Percentiles rank a stretch among this genome's conserved stretches.
Conservation (phyloP, 2,797 vertebrate species). For the Hypotaenidia philippensis region DNA sequence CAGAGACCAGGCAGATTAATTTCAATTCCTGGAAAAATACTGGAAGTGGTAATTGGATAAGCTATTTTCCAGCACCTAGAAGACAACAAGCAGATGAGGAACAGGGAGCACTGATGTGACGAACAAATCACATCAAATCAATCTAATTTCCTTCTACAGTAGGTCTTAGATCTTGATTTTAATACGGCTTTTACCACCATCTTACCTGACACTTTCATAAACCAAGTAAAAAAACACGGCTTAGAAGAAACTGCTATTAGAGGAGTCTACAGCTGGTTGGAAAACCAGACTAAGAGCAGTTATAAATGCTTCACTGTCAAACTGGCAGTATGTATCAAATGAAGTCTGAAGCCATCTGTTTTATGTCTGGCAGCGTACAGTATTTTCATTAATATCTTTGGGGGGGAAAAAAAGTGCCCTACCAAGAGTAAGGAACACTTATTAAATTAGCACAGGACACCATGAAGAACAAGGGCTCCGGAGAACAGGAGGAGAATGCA, state of each 20-base stretch:
- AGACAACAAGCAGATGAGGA: constrained; percentile 22
- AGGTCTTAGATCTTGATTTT: constrained; percentile 50
- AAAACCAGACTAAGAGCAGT: constrained; percentile 62
- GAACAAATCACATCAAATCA: constrained; percentile 52
- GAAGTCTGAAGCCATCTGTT: constrained; percentile 73
- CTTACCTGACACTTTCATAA: constrained; percentile 57
- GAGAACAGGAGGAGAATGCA: constrained; percentile 34
- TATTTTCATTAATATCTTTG: constrained; percentile 68
- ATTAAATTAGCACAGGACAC: constrained; percentile 61
- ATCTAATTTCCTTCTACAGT: constrained; percentile 37
- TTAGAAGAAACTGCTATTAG: constrained; percentile 53
- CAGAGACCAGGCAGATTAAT: neutral
- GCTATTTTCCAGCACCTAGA: constrained; percentile 3
- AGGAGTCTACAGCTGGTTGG: constrained; percentile 36
- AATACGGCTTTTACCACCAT: constrained; percentile 2
- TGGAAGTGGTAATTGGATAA: constrained; percentile 24
- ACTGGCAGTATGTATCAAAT: constrained; percentile 55
- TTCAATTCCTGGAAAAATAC: constrained; percentile 39
- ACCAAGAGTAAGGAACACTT: neutral
- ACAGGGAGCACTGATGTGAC: neutral
- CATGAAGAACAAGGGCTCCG: constrained; percentile 41
- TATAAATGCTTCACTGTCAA: constrained; percentile 65
- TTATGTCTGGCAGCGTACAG: constrained; percentile 62
- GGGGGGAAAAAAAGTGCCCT: neutral
- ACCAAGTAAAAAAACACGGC: neutral